Percentiles rank a stretch among this genome's conserved stretches.
phyloP scores from a whole-genome alignment of 30 jellyfish, hydroid and myxozoan genomes.

The Turritopsis rubra region DNA sequence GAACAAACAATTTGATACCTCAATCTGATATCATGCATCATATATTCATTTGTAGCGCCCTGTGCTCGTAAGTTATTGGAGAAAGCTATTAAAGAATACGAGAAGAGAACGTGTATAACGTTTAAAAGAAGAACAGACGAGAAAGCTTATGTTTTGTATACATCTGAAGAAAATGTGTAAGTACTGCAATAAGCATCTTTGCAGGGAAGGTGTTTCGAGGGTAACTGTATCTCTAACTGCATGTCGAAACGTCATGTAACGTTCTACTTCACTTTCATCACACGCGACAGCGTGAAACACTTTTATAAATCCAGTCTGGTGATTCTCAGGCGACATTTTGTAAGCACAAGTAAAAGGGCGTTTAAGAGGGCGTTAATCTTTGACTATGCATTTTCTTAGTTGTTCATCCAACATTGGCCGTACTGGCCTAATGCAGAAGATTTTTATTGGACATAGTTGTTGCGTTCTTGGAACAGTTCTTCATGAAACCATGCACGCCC shows the following conservation, averaged over 20 bases:
- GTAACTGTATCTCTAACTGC: too few species aligned
- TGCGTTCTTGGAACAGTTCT: slow-evolving; percentile 40
- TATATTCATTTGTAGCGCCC: neutral
- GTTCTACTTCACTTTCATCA: too few species aligned
- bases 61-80: slow-evolving; percentile 9
- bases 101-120: slow-evolving; percentile 33
- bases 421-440: slow-evolving; percentile 33
- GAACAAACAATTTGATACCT: too few species aligned
- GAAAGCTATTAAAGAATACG: slow-evolving; percentile 27
- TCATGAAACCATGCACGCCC: slow-evolving; percentile 48
- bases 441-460: slow-evolving; percentile 31
- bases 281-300: too few species aligned
- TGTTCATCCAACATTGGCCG: slow-evolving; percentile 41
- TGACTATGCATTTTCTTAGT: neutral
- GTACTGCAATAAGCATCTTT: slow-evolving; percentile 3
- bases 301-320: too few species aligned
- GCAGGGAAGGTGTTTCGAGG: too few species aligned
- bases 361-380: too few species aligned
- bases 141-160: slow-evolving; percentile 28
- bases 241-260: too few species aligned
- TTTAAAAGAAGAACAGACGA: slow-evolving; percentile 35
- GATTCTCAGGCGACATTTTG: too few species aligned
- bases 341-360: too few species aligned
- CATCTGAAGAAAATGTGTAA: slow-evolving; percentile 39
- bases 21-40: too few species aligned